These are phyloP conservation scores for Gymnobelideus leadbeateri DNA, from an alignment of 2,113 vertebrate species.

Conservation along the genomic window DNA sequence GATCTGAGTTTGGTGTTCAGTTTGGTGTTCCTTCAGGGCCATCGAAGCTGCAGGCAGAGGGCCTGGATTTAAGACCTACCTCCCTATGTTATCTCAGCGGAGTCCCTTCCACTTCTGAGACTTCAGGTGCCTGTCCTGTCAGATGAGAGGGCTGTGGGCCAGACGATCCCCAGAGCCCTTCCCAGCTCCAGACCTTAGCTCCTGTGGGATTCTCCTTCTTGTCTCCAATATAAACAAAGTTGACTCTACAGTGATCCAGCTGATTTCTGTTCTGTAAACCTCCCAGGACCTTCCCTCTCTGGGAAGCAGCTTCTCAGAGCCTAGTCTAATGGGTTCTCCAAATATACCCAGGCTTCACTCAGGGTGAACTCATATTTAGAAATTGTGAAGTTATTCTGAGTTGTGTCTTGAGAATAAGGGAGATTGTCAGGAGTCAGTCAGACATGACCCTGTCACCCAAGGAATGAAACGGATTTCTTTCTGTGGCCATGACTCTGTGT, in stretches of 20 bases:
- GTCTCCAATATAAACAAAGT: neutral
- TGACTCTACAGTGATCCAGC: neutral
- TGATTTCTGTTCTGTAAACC: neutral
- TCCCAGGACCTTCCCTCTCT: neutral
- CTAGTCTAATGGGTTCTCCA: neutral
- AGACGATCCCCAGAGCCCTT: neutral
- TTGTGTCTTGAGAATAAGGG: neutral
- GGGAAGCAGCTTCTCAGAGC: neutral
- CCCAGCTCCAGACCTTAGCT: neutral
- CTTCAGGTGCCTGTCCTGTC: neutral
- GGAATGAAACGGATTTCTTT: neutral
- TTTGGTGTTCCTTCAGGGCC: neutral
- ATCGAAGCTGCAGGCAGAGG: neutral
- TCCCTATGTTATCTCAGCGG: neutral
- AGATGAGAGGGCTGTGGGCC: neutral
- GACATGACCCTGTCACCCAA: neutral
- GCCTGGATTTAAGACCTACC: neutral
- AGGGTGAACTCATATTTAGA: neutral
- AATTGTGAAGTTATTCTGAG: neutral
- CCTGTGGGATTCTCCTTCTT: neutral
- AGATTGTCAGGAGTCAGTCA: neutral
- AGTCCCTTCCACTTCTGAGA: neutral
- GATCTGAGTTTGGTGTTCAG: neutral
- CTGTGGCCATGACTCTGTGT: neutral
- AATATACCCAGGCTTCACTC: neutral